Percentiles rank a stretch among this genome's conserved stretches.
Evolutionary conservation across 2,113 vertebrate genomes (phyloP).

Genomic region (Cariama cristata): DNA sequence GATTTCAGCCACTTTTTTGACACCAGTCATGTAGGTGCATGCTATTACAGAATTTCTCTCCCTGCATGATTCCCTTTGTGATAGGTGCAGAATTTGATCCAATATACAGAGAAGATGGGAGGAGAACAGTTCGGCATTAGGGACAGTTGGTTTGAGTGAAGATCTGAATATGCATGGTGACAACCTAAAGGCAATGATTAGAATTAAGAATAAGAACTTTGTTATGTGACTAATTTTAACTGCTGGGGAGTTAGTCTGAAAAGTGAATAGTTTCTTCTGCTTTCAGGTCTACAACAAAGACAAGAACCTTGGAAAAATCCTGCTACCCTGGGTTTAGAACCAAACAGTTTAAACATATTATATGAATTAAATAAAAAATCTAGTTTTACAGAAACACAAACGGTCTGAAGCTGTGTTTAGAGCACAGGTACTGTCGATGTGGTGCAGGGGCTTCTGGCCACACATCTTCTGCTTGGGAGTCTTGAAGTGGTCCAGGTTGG

Average conservation of each 20-base stretch:
- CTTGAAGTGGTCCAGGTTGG: background rate
- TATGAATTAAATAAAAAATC: background rate
- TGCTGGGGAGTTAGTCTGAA: background rate
- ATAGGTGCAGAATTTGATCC: background rate
- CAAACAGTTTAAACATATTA: background rate
- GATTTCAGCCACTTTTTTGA: slow-evolving; percentile 18
- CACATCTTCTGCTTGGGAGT: background rate
- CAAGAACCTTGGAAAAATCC: background rate
- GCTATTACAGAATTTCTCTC: background rate
- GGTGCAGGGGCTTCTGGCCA: background rate
- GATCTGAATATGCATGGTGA: background rate
- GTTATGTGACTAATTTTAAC: background rate
- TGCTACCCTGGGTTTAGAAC: background rate
- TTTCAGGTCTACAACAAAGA: background rate
- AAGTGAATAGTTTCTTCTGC: background rate
- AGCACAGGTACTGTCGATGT: background rate
- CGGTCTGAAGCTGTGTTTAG: background rate
- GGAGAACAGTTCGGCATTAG: background rate
- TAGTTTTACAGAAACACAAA: background rate
- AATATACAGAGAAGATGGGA: background rate
- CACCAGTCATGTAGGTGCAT: background rate
- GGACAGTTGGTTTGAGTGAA: background rate
- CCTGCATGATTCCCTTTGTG: background rate
- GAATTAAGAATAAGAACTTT: background rate
- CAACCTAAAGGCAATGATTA: background rate